These are phyloP conservation scores for Urocolius indicus DNA, from an alignment of 2,113 vertebrate species.

Conservation along the genomic window DNA sequence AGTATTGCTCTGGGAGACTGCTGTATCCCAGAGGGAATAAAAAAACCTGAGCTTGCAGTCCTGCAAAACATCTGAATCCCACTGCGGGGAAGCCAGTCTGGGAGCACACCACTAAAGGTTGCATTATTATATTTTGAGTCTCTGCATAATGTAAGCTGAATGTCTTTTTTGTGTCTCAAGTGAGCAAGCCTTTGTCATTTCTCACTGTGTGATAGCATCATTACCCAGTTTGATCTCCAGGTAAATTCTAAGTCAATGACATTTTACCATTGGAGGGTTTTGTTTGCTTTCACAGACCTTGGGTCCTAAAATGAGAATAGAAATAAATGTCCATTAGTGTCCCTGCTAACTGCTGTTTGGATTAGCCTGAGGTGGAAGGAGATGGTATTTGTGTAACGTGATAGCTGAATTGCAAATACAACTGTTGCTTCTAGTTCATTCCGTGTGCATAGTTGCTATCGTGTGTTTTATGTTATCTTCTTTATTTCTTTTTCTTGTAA, in stretches of 20 bases:
- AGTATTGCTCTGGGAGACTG: neutral
- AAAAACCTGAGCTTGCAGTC: accelerated
- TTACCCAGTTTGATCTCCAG: neutral
- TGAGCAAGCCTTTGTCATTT: neutral
- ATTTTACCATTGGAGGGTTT: neutral
- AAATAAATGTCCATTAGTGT: neutral
- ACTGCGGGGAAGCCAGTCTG: neutral
- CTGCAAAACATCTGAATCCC: neutral
- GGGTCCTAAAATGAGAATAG: neutral
- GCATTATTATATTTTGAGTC: neutral
- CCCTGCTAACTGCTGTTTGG: neutral
- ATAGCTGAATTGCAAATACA: neutral
- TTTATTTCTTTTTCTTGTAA: conserved; percentile 4
- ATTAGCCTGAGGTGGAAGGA: neutral
- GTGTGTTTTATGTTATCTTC: neutral
- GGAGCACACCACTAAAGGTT: neutral
- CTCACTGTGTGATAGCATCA: neutral
- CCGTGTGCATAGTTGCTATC: neutral
- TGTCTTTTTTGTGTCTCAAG: neutral
- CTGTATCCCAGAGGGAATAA: accelerated
- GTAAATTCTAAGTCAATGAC: conserved; percentile 19
- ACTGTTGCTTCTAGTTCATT: neutral
- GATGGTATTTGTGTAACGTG: accelerated
- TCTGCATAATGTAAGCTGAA: neutral
- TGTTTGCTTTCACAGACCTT: conserved; percentile 33